phyloP scores from a whole-genome alignment of 2,888 invertebrate genomes.

The Lypha dubia region DNA sequence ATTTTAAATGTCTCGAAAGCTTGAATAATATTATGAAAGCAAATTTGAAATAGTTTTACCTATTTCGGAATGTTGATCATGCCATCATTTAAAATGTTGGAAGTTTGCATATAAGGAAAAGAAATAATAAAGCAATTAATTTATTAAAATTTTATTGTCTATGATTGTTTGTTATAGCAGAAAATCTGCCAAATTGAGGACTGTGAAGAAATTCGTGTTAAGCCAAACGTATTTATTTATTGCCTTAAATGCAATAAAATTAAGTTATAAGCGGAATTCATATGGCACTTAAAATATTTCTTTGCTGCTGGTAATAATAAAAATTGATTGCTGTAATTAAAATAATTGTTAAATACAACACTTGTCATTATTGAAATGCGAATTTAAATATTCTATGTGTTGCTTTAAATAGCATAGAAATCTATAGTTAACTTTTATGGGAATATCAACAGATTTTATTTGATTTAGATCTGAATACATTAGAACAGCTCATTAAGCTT shows the following conservation, averaged over 20 bases:
- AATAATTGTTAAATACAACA: background rate
- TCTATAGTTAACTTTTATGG: background rate
- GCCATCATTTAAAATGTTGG: background rate
- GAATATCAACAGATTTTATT: background rate
- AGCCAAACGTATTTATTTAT: background rate
- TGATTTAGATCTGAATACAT: background rate
- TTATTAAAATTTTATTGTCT: background rate
- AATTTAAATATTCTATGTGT: too few species aligned
- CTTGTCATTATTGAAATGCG: background rate
- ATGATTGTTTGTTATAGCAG: background rate
- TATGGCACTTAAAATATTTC: background rate
- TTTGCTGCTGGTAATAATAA: background rate
- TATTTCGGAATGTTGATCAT: background rate
- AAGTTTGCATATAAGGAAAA: background rate
- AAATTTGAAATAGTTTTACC: background rate
- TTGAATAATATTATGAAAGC: constrained; percentile 5
- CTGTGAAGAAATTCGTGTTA: background rate
- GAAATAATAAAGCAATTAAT: background rate
- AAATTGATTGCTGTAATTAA: background rate
- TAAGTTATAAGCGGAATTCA: background rate
- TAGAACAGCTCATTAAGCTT: background rate
- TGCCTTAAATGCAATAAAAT: background rate
- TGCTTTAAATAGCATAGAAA: too few species aligned
- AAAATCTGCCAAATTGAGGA: background rate
- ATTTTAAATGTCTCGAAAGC: background rate